Evolutionary conservation across 2,113 vertebrate species (phyloP), one percentile per base, ranked within the genome.

Genomic region (Ariopsis seemanni): DNA sequence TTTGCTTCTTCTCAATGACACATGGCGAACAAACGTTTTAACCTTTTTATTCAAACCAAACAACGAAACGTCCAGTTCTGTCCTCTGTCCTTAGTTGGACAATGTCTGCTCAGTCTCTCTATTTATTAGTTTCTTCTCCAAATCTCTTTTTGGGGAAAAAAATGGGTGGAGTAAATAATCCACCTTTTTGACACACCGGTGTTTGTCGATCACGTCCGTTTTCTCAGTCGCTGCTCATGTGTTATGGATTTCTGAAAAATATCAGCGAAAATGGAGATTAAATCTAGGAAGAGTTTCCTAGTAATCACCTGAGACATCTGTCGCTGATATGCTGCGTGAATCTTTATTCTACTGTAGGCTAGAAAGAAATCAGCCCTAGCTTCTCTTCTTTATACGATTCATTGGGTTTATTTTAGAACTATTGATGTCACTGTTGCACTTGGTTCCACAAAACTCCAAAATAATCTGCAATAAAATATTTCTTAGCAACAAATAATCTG

Each of bases 331-430:
- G 1, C 7, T 48, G 17, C 8, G 48, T 48, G 30, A 74, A 74
- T 25, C 48, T 75, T 52, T 42, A 77, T 50, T 50, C 72, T 77
- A 30, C 30, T 30, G 30, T 30, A 48, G 18, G 42, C 34, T 48
- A 74, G 34, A 74, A 72, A 72, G 69, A 72, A 77, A 77, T 77
- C 22, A 78, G 75, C 75, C 22, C 22, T 50, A 78, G 72, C 22
- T 17, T 77, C 11, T 1, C 11, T n/a, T 5, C 17, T 75, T 48
- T 8, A 74, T 74, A 25, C 8, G 8, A 72, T 72, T 72, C 34
- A 20, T 4, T 72, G 30, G 42, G 5, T 72, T 18, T 42, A 18
- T 48, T 77, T 67, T 71, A 34, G 17, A 34, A 34, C 11, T 5
- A 15, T 65, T n/a, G 10, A 65, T 5, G 63, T 9, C n/a, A n/a